Evolutionary conservation across 2,888 invertebrate genomes (phyloP).

Genomic region (Synergus japonicus): DNA sequence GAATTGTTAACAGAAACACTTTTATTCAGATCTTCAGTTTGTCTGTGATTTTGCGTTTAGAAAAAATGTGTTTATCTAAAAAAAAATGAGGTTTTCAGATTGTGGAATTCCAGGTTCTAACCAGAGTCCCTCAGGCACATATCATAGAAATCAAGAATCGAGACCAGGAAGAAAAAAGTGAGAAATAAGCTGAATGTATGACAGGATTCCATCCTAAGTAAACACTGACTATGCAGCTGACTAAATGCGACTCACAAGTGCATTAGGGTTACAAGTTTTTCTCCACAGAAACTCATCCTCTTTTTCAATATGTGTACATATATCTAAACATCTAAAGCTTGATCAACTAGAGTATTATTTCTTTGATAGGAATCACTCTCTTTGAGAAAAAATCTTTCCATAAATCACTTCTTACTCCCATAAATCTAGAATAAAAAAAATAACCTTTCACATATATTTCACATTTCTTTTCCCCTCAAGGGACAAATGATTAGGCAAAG

Average conservation of each 20-base stretch:
- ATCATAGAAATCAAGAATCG: conserved; percentile 2
- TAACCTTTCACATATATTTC: background rate
- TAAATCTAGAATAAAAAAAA: background rate
- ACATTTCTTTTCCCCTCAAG: background rate
- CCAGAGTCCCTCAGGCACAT: conserved; percentile 15
- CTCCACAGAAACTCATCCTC: conserved; percentile 21
- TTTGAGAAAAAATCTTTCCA: conserved; percentile 16
- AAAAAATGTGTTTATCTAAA: background rate
- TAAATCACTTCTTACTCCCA: background rate
- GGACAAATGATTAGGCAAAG: background rate
- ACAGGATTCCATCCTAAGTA: conserved; percentile 37
- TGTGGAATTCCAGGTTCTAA: conserved; percentile 18
- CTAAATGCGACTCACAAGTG: conserved; percentile 41
- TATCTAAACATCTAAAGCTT: background rate
- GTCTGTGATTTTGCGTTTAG: background rate
- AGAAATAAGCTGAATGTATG: conserved; percentile 37
- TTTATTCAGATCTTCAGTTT: background rate
- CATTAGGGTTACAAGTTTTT: conserved; percentile 31
- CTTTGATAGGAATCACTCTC: conserved; percentile 9
- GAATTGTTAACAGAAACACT: too few species aligned
- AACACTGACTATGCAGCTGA: conserved; percentile 41
- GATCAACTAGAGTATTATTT: conserved; percentile 4
- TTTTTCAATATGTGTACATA: background rate
- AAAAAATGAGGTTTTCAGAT: background rate
- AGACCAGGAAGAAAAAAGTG: conserved; percentile 39